These are phyloP conservation scores for Macropis europaea DNA, from an alignment of 2,888 invertebrate species.

Conservation along the genomic window DNA sequence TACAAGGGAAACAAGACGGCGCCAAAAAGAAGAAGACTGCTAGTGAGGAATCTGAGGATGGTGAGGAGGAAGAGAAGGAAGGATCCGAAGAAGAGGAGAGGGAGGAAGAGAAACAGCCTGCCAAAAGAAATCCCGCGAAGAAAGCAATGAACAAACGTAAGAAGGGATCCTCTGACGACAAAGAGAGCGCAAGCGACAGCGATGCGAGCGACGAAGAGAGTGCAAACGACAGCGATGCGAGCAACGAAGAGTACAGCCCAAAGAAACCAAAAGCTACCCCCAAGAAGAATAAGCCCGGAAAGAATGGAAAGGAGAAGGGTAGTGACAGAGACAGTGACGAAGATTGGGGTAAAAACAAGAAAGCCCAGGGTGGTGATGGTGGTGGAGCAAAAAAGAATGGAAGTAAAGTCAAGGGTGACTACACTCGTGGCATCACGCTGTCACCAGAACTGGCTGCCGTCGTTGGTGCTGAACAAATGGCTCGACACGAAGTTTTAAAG, in stretches of 20 bases:
- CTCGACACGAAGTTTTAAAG: conserved; percentile 94
- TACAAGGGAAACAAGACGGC: conserved; percentile 80
- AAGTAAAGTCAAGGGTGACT: conserved; percentile 83
- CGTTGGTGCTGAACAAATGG: conserved; percentile 91
- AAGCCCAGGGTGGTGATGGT: conserved; percentile 72
- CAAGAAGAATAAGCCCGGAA: conserved; percentile 81
- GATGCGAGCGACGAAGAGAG: conserved; percentile 82
- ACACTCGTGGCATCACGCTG: conserved; percentile 91
- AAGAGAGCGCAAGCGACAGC: conserved; percentile 81
- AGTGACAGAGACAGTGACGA: conserved; percentile 86
- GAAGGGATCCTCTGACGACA: conserved; percentile 81
- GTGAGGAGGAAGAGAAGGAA: conserved; percentile 80
- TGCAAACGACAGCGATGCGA: too few species aligned
- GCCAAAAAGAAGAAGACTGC: conserved; percentile 79
- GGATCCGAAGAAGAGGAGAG: conserved; percentile 80
- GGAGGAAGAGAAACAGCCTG: conserved; percentile 82
- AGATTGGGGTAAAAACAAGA: conserved; percentile 85
- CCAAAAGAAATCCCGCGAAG: conserved; percentile 82
- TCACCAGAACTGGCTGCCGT: conserved; percentile 92
- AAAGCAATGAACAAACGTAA: conserved; percentile 81
- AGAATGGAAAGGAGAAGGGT: conserved; percentile 83
- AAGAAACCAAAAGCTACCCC: conserved; percentile 82
- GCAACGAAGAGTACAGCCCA: conserved; percentile 84
- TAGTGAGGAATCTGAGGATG: conserved; percentile 80
- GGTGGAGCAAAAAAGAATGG: conserved; percentile 79